phyloP scores from a whole-genome alignment of 2,888 invertebrate species.

The Nymphalis polychloros region DNA sequence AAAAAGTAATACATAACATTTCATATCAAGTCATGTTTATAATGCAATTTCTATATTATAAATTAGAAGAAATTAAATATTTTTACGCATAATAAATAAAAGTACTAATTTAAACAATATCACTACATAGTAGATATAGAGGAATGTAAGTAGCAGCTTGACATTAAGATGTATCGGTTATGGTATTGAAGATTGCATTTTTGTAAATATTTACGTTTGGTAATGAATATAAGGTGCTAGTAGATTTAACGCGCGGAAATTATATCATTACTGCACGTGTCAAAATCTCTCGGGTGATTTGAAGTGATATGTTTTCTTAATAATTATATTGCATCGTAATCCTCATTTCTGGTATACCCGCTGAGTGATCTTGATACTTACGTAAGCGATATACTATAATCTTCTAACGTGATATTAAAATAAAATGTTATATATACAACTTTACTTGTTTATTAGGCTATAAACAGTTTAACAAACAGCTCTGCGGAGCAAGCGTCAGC shows the following conservation, averaged over 20 bases:
- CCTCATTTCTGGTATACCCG: not conserved
- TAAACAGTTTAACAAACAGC: slow-evolving; percentile 88
- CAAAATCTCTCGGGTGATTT: not conserved
- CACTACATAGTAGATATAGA: slow-evolving; percentile 14
- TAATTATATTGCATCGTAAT: not conserved
- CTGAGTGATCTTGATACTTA: not conserved
- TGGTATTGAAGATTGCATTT: slow-evolving; percentile 3
- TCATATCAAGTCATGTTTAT: too few species aligned
- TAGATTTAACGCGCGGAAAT: slow-evolving; percentile 10
- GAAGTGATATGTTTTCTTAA: not conserved
- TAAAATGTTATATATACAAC: not conserved
- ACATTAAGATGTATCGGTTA: not conserved
- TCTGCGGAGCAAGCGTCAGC: slow-evolving; percentile 80
- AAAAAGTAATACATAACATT: too few species aligned
- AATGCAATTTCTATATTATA: too few species aligned
- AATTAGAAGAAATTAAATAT: not conserved
- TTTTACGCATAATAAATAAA: not conserved
- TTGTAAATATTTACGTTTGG: not conserved
- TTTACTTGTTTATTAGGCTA: slow-evolving; percentile 79
- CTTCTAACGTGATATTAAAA: not conserved
- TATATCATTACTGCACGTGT: not conserved
- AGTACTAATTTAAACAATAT: not conserved
- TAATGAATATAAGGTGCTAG: not conserved
- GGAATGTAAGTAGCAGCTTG: slow-evolving; percentile 29
- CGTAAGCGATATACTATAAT: not conserved